A percentile compares a stretch with the other conserved stretches of the same genome.
These are phyloP conservation scores for Tinea trinotella DNA, from an alignment of 2,888 invertebrate genomes.

Conservation along the genomic window DNA sequence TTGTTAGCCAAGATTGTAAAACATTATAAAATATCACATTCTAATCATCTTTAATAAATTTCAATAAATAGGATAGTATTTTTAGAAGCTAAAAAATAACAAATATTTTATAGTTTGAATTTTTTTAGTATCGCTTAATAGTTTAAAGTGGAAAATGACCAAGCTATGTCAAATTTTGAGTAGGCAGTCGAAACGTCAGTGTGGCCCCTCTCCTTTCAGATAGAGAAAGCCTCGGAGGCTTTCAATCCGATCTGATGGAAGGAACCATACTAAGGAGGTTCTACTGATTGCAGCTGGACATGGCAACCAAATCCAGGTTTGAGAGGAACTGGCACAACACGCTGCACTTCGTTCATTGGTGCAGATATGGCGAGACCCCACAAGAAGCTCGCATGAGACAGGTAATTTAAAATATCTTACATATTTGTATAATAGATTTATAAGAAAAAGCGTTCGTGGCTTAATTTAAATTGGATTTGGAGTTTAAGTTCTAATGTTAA, in stretches of 20 bases:
- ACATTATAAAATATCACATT: no score
- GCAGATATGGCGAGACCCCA: conserved; percentile 78
- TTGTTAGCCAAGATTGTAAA: no score
- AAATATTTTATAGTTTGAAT: no score
- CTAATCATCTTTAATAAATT: no score
- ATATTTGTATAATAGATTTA: not conserved
- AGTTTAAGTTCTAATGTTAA: no score
- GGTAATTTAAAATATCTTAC: conserved; percentile 51
- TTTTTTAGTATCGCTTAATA: no score
- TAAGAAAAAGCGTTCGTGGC: not conserved
- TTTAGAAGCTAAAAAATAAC: not conserved
- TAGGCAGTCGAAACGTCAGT: conserved; percentile 52
- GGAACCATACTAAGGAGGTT: conserved; percentile 61
- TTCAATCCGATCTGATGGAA: conserved; percentile 34
- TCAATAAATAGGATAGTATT: no score
- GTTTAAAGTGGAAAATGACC: not conserved
- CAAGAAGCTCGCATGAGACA: conserved; percentile 79
- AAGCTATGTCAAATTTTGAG: conserved; percentile 22
- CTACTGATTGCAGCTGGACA: conserved; percentile 72
- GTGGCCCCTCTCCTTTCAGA: conserved; percentile 71
- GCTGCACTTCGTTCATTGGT: conserved; percentile 79
- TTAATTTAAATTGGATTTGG: not conserved
- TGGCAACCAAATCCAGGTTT: conserved; percentile 72
- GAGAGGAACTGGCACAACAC: conserved; percentile 78
- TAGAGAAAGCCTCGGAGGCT: conserved; percentile 61